Conservation (phyloP, 2,888 invertebrate genomes). For the Tenthredo amoena region DNA sequence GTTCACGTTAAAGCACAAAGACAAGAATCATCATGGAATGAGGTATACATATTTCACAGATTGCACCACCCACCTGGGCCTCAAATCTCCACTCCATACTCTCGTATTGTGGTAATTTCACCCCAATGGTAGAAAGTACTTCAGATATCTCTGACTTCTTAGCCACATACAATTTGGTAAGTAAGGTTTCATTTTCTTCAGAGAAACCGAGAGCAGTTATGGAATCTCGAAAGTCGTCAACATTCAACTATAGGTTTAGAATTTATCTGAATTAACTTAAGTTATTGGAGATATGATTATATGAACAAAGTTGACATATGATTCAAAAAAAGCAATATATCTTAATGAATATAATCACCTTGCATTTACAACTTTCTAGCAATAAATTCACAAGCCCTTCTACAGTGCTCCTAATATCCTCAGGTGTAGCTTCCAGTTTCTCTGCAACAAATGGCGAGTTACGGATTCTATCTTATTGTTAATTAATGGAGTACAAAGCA, state of each 20-base stretch:
- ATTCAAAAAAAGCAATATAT: not conserved
- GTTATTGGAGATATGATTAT: conserved; percentile 7
- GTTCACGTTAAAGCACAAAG: not conserved
- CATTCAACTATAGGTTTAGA: conserved; percentile 76
- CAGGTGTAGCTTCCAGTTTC: conserved; percentile 81
- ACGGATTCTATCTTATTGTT: not conserved
- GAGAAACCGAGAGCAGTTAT: conserved; percentile 81
- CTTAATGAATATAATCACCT: conserved; percentile 78
- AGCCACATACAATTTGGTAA: conserved; percentile 82
- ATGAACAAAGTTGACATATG: not conserved
- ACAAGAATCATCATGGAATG: not conserved
- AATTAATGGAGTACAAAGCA: not conserved
- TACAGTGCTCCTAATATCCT: conserved; percentile 83
- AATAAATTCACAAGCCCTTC: conserved; percentile 88
- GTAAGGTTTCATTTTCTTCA: conserved; percentile 81
- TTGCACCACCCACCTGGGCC: conserved; percentile 79
- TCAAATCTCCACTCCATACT: conserved; percentile 86
- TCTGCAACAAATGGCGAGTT: conserved; percentile 76
- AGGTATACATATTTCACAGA: not conserved
- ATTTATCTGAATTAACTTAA: conserved; percentile 53
- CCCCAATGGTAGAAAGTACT: conserved; percentile 78
- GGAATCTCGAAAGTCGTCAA: conserved; percentile 79
- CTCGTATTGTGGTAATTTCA: conserved; percentile 79
- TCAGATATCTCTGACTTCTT: conserved; percentile 81
- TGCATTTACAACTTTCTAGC: conserved; percentile 85